Evolutionary conservation across 53 echinoderm and acorn worm species (phyloP), one percentile per base, ranked within the genome.

Genomic region (Holothuria scabra): DNA sequence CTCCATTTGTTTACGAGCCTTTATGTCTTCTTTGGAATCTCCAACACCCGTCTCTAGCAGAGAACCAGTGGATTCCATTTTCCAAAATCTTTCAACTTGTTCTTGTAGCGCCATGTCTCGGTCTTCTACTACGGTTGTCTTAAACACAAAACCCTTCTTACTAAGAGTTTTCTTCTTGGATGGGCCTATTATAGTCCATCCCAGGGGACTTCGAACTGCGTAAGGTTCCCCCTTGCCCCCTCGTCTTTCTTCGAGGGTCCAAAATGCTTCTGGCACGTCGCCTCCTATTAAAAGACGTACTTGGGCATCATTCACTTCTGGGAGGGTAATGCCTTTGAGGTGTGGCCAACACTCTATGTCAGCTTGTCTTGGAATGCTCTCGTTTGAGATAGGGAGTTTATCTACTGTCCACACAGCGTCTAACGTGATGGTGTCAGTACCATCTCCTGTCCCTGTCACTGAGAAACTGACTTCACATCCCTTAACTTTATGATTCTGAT

Each of bases 211-310:
- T 6, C 65, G 41, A 3, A 86, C 76, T 13, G 86, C 89, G 62
- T 86, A 86, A 1, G 89, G 92, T 48, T 89, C 87, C 46, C 88
- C 88, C 22, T 55, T 48, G 4, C 83, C 63, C 0, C 87, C 78
- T 21, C 67, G 56, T 57, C 87, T 56, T 22, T 90, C 67, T 11
- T 91, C 91, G 23, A 87, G 19, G 0, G 87, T 80, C 84, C 84
- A 91, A 19, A 87, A 84, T 8, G 91, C 84, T 48, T 91, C 91
- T 41, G 91, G 91, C 5, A 59, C 61, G 52, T 91, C 80, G 62
- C 84, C 70, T 18, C 86, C 90, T 20, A 87, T 86, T 33, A 90
- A 60, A 0, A 90, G 76, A 28, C n/a, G 61, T 1, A 90, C 59
- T 14, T 82, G 62, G 31, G 21, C 82, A 19, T 48, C 22, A 8